These are phyloP conservation scores for Gorsachius goisagi DNA, from an alignment of 2,113 vertebrate species.

Conservation along the genomic window DNA sequence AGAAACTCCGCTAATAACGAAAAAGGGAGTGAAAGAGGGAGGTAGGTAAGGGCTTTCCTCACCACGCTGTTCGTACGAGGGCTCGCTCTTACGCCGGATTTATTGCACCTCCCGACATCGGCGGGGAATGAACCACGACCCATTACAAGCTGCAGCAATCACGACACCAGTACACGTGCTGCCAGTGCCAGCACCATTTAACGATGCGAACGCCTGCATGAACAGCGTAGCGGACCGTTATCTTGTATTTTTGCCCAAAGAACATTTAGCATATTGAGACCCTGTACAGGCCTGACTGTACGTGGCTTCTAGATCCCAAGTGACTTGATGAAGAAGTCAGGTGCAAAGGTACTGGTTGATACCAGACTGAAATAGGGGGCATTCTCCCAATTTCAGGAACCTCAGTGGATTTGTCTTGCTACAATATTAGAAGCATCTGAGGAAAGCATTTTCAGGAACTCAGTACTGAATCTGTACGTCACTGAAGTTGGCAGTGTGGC, in stretches of 20 bases:
- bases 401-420: background rate
- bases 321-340: background rate
- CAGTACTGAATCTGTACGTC: background rate
- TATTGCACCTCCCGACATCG: background rate
- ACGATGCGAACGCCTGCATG: background rate
- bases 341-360: background rate
- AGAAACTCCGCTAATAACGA: background rate
- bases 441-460: background rate
- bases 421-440: background rate
- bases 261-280: background rate
- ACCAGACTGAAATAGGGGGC: background rate
- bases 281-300: background rate
- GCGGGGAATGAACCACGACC: background rate
- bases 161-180: background rate
- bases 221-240: background rate
- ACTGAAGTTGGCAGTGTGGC: background rate
- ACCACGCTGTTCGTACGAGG: background rate
- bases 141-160: background rate
- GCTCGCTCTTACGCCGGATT: background rate
- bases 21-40: background rate
- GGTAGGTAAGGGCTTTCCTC: background rate
- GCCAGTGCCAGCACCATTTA: background rate
- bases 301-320: background rate
- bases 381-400: background rate
- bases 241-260: background rate